phyloP scores from a whole-genome alignment of 2,888 invertebrate genomes.

The Hemithea aestivaria region DNA sequence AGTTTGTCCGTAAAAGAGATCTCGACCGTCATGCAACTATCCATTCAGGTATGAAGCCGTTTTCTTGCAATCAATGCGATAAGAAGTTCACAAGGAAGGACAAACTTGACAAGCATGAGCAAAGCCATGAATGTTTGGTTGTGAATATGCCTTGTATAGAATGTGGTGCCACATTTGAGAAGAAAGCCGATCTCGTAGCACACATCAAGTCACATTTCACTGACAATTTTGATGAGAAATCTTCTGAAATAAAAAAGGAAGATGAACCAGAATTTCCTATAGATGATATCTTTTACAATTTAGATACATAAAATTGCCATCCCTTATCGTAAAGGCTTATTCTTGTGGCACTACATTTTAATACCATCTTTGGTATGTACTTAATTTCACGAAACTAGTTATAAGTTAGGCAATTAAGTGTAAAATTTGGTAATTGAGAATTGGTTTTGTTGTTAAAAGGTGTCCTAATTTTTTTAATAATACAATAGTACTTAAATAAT shows the following conservation, averaged over 20 bases:
- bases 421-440: too few species aligned
- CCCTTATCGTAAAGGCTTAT: background rate
- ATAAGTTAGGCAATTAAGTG: too few species aligned
- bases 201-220: constrained; percentile 80
- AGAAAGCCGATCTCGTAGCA: constrained; percentile 78
- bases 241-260: constrained; percentile 61
- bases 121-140: constrained; percentile 81
- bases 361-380: constrained; percentile 23
- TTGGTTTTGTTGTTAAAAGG: too few species aligned
- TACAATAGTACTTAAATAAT: too few species aligned
- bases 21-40: constrained; percentile 83
- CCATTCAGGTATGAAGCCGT: constrained; percentile 83
- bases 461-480: too few species aligned
- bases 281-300: constrained; percentile 65
- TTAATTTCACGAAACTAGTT: constrained; percentile 2
- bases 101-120: constrained; percentile 83
- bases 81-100: constrained; percentile 84
- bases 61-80: constrained; percentile 83
- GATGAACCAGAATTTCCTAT: constrained; percentile 55
- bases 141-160: constrained; percentile 81
- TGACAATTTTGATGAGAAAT: constrained; percentile 69
- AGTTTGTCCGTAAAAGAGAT: constrained; percentile 84
- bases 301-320: constrained; percentile 54
- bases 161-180: constrained; percentile 80
- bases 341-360: constrained; percentile 22